phyloP scores from a whole-genome alignment of 2,888 invertebrate species.

The Cephus spinipes region DNA sequence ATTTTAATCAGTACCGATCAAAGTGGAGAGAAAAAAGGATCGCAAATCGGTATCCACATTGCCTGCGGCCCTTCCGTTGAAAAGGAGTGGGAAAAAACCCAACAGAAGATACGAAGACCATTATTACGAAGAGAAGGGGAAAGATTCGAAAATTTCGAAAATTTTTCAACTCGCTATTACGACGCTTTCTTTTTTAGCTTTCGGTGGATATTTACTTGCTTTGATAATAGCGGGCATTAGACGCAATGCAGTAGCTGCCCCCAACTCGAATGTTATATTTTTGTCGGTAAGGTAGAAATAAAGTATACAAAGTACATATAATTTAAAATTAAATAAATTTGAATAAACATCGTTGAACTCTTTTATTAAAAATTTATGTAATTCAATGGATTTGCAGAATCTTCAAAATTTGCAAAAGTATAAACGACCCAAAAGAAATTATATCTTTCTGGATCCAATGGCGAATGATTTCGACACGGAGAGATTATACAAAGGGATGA shows the following conservation, averaged over 20 bases:
- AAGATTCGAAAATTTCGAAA: conserved; percentile 76
- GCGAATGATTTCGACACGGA: conserved; percentile 54
- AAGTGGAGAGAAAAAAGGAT: neutral
- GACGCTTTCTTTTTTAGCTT: conserved; percentile 83
- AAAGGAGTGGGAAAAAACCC: conserved; percentile 42
- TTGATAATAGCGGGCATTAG: conserved; percentile 82
- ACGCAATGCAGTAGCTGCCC: conserved; percentile 67
- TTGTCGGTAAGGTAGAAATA: conserved; percentile 48
- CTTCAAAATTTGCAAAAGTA: conserved; percentile 45
- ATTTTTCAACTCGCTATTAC: conserved; percentile 84
- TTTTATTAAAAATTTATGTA: neutral
- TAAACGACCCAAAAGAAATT: conserved; percentile 52
- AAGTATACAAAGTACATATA: neutral
- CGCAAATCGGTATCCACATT: conserved; percentile 19
- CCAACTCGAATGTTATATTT: conserved; percentile 57
- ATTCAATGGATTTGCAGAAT: conserved; percentile 26
- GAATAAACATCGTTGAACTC: neutral
- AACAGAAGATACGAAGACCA: conserved; percentile 60
- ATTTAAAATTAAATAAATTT: neutral
- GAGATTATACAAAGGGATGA: conserved; percentile 58
- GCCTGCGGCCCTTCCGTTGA: conserved; percentile 56
- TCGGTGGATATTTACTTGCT: conserved; percentile 85
- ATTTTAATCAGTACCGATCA: neutral
- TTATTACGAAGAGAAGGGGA: conserved; percentile 68
- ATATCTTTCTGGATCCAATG: conserved; percentile 39